Evolutionary conservation across 2,797 vertebrate genomes (phyloP).

Genomic region (Girardinus metallicus): DNA sequence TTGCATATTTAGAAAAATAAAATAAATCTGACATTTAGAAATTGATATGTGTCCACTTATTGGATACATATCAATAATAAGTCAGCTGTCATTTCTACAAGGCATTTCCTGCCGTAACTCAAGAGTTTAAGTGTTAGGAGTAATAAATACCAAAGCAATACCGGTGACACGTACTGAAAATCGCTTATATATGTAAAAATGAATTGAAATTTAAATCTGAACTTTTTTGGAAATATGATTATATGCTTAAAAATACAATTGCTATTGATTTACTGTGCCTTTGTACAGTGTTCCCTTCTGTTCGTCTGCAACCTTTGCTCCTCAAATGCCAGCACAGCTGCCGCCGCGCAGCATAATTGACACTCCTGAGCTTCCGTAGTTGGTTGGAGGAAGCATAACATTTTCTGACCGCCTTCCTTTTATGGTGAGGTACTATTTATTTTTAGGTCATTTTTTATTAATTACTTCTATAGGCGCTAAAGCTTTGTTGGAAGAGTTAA

Average conservation of each 20-base stretch:
- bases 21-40: too few relatives aligned
- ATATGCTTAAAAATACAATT: background rate
- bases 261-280: background rate
- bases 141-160: background rate
- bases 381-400: background rate
- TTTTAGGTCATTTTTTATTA: background rate
- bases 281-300: background rate
- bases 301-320: background rate
- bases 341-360: background rate
- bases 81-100: too few relatives aligned
- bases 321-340: background rate
- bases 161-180: background rate
- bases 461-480: background rate
- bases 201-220: background rate
- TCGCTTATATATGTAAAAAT: background rate
- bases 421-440: slow-evolving; percentile 45
- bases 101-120: too few relatives aligned
- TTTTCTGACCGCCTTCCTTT: background rate
- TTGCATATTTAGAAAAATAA: too few relatives aligned
- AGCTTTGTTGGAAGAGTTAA: background rate
- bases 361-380: slow-evolving; percentile 56
- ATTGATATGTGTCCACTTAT: too few relatives aligned
- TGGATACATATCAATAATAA: too few relatives aligned
- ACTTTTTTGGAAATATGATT: background rate
- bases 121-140: background rate